Conservation (phyloP, 2,113 vertebrate genomes). For the Lethenteron camtschaticum region DNA sequence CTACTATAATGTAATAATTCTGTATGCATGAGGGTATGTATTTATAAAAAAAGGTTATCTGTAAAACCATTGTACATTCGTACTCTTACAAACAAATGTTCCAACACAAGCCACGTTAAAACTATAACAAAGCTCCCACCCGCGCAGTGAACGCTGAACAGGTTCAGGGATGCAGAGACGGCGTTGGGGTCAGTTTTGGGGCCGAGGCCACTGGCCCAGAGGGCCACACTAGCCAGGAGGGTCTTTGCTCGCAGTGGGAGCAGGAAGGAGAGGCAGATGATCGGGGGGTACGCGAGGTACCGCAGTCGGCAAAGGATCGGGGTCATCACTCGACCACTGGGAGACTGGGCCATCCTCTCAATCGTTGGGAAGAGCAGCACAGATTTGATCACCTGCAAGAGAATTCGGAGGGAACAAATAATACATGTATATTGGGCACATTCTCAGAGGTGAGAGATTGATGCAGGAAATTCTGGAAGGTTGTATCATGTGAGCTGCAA, state of each 20-base stretch:
- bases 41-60: slow-evolving; percentile 4
- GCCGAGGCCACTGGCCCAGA: too few relatives aligned
- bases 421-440: too few relatives aligned
- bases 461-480: too few relatives aligned
- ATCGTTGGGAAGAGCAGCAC: slow-evolving; percentile 80
- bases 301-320: slow-evolving; percentile 55
- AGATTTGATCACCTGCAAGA: slow-evolving; percentile 40
- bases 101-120: neutral
- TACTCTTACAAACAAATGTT: neutral
- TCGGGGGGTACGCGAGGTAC: slow-evolving; percentile 38
- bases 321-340: slow-evolving; percentile 52
- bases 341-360: slow-evolving; percentile 56
- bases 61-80: neutral
- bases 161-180: slow-evolving; percentile 22
- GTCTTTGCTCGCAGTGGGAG: slow-evolving; percentile 16
- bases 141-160: slow-evolving; percentile 45
- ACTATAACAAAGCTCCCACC: slow-evolving; percentile 26
- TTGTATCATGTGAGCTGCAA: too few relatives aligned
- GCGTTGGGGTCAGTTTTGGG: too few relatives aligned
- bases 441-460: too few relatives aligned
- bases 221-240: too few relatives aligned
- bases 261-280: slow-evolving; percentile 40
- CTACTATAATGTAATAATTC: slow-evolving; percentile 8
- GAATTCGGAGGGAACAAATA: slow-evolving; percentile 6
- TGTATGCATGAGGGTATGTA: neutral